Evolutionary conservation across 2,888 invertebrate species (phyloP), one percentile per base, ranked within the genome.

Genomic region (Standfussiana lucernea): DNA sequence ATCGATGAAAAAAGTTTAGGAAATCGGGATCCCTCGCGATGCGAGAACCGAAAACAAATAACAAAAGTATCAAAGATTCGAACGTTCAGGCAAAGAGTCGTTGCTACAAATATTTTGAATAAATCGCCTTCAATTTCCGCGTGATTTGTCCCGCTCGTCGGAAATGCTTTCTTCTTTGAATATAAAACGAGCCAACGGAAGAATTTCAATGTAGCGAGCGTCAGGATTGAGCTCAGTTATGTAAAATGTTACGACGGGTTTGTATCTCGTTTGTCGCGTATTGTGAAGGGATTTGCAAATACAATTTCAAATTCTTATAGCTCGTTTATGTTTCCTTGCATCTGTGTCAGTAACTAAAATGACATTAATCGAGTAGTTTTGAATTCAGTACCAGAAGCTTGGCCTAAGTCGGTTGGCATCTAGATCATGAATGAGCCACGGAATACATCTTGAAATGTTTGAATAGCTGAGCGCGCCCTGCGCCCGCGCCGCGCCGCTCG

Each of bases 81-180:
- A 62, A 62, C n/a, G 53, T 67, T 71, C 77, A 50, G 37, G 62
- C 75, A 85, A 83, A 85, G 85, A 85, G 83, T 91, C 92, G 91
- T 91, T 90, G 90, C 75, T 83, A 89, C 90, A 93, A 93, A 94
- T 93, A 91, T 94, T 94, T 94, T 92, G 92, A 90, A 92, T 91
- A 93, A 93, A 93, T 92, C 88, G 89, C 87, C 83, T 73, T 75
- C 90, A 86, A 91, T 93, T 94, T 93, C 91, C 93, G 89, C 90
- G 88, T 91, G 93, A 93, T 93, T 93, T 91, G 90, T 89, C 89
- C 88, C 87, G 86, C 66, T 75, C 47, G 77, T 85, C 80, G 86
- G 88, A 92, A 93, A 91, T 85, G 88, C 90, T 89, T 92, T 90
- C 92, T 91, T 90, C 88, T 85, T 88, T 93, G 94, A 94, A 95